These are phyloP conservation scores for Glyphotaelius pellucidus DNA, from an alignment of 2,888 invertebrate species.

Conservation along the genomic window DNA sequence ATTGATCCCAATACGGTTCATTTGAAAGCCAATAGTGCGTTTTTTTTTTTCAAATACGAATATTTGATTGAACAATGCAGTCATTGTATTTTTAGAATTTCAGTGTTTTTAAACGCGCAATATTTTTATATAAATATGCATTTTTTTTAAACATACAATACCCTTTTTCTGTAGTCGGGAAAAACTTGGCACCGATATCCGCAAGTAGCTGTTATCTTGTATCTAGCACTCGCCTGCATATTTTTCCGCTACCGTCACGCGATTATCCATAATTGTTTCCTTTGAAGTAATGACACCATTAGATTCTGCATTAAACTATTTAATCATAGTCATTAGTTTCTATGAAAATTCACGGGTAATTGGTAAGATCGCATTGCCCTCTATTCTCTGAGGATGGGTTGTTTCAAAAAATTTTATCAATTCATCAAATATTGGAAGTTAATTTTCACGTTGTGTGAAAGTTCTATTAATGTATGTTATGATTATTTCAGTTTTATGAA, in stretches of 20 bases:
- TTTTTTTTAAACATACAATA: background rate
- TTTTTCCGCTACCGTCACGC: conserved; percentile 22
- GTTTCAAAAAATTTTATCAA: no score
- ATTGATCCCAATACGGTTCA: background rate
- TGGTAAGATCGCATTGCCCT: background rate
- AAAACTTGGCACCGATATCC: conserved; percentile 25
- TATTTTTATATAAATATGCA: background rate
- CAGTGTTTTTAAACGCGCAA: background rate
- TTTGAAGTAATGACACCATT: conserved; percentile 14
- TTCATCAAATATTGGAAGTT: no score
- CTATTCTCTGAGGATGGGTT: no score
- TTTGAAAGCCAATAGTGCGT: no score
- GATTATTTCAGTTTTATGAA: no score
- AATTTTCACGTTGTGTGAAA: no score
- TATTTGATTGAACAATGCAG: background rate
- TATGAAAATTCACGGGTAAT: background rate
- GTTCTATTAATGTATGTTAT: no score
- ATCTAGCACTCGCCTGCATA: conserved; percentile 13
- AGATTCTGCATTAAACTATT: conserved; percentile 9
- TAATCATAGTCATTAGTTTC: conserved; percentile 3
- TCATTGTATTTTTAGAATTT: background rate
- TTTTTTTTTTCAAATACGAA: background rate
- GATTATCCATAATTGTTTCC: background rate
- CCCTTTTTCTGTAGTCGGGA: background rate
- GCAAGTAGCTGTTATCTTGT: background rate